Conservation (phyloP, 1,140 invertebrate species). For the Sinella curviseta region DNA sequence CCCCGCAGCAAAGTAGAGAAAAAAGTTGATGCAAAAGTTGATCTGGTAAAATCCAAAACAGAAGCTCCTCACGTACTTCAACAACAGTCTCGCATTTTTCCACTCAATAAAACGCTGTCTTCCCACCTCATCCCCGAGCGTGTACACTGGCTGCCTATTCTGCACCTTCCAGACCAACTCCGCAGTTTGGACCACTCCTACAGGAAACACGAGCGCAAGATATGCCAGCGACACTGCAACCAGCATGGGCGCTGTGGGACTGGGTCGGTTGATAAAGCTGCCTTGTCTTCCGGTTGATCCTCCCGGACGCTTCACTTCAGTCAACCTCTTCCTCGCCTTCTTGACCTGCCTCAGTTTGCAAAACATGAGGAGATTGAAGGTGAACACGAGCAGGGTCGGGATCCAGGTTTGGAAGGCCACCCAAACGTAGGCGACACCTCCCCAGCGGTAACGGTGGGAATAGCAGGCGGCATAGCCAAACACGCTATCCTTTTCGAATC, state of each 20-base stretch:
- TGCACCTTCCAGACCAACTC: conserved; percentile 53
- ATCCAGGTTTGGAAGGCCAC: conserved; percentile 55
- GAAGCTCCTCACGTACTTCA: conserved; percentile 45
- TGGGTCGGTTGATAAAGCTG: conserved; percentile 11
- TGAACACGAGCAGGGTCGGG: conserved; percentile 53
- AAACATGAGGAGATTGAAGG: conserved; percentile 54
- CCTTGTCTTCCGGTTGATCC: not conserved
- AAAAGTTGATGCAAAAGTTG: conserved; percentile 48
- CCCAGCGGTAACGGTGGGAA: conserved; percentile 52
- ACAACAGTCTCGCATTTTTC: conserved; percentile 35
- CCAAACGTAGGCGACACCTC: conserved; percentile 53
- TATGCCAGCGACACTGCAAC: conserved; percentile 53
- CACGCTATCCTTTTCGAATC: conserved; percentile 55
- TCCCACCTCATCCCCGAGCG: not conserved
- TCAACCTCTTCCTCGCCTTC: conserved; percentile 36
- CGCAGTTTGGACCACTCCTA: conserved; percentile 54
- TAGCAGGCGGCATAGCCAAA: conserved; percentile 54
- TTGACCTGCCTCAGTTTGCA: conserved; percentile 37
- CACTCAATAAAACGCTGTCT: conserved; percentile 25
- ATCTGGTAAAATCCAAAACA: conserved; percentile 47
- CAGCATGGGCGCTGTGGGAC: conserved; percentile 43
- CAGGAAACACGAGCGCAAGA: conserved; percentile 53
- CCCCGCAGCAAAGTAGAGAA: conserved; percentile 47
- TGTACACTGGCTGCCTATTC: not conserved
- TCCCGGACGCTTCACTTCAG: not conserved